Percentiles rank a stretch among this genome's conserved stretches.
These are phyloP conservation scores for Delichon dasypus DNA, from an alignment of 2,797 vertebrate genomes.

Conservation along the genomic window DNA sequence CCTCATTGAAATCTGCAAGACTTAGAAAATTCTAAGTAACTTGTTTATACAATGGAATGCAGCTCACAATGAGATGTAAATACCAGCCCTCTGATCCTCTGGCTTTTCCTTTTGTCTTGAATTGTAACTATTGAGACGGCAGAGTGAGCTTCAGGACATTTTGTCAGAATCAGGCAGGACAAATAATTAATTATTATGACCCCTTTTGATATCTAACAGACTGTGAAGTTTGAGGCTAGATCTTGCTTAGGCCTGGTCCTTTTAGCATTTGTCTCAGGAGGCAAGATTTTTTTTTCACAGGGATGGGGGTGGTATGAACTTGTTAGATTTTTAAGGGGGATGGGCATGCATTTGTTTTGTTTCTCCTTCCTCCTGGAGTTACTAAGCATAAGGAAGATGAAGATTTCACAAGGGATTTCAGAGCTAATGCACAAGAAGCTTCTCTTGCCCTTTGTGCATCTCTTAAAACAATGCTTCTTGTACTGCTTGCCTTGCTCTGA, in stretches of 20 bases:
- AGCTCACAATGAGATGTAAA: conserved; percentile 14
- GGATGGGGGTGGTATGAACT: background rate
- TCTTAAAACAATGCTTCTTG: background rate
- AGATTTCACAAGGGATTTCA: background rate
- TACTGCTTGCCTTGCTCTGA: background rate
- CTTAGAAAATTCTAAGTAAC: background rate
- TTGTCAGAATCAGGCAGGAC: background rate
- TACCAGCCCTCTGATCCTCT: background rate
- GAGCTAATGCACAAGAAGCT: background rate
- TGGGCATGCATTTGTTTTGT: too few relatives aligned
- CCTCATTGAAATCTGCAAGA: background rate
- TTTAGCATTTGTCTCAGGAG: background rate
- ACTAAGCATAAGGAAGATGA: background rate
- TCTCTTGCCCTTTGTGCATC: background rate
- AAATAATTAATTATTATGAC: background rate
- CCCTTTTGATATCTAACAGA: background rate
- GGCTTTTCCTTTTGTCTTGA: background rate
- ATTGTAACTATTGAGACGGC: background rate
- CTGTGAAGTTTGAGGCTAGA: background rate
- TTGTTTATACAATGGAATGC: background rate
- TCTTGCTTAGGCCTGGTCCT: background rate
- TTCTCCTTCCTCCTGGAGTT: background rate
- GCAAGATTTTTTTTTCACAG: background rate
- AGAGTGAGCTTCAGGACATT: background rate
- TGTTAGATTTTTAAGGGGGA: background rate